phyloP scores from a whole-genome alignment of 2,797 vertebrate genomes.

The Tragopan temminckii region DNA sequence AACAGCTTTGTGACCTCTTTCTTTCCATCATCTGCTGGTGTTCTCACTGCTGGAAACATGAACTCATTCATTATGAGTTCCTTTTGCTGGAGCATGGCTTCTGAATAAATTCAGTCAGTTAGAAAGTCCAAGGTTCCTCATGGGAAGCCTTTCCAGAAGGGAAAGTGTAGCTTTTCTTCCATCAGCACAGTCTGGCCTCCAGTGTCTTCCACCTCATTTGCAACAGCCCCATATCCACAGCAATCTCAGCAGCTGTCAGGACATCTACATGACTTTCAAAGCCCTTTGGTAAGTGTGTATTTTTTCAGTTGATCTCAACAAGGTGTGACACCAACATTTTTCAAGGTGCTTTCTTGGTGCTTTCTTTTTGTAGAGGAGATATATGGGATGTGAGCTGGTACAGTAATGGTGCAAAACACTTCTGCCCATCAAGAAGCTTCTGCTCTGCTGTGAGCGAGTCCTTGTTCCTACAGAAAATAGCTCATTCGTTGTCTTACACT shows the following conservation, averaged over 20 bases:
- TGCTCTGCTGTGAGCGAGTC: background rate
- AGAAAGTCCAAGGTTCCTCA: background rate
- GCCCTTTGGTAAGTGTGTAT: background rate
- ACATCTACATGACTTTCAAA: background rate
- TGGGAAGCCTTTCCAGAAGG: background rate
- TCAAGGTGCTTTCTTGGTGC: background rate
- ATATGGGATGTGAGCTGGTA: background rate
- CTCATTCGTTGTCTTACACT: background rate
- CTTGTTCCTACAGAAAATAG: background rate
- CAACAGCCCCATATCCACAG: fast-evolving
- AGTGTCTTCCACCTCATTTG: background rate
- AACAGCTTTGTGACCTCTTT: background rate
- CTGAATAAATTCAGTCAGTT: background rate
- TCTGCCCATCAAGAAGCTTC: background rate
- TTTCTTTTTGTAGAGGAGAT: background rate
- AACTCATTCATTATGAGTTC: background rate
- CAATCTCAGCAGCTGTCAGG: background rate
- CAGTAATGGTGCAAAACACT: background rate
- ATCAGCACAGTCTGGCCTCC: background rate
- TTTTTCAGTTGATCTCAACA: background rate
- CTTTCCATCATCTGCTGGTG: background rate
- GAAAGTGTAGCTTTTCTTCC: background rate
- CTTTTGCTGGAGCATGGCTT: background rate
- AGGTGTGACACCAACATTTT: background rate
- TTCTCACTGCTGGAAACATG: background rate